Evolutionary conservation across 2,113 vertebrate species (phyloP), one percentile per base, ranked within the genome.

Genomic region (Oncorhynchus tshawytscha): DNA sequence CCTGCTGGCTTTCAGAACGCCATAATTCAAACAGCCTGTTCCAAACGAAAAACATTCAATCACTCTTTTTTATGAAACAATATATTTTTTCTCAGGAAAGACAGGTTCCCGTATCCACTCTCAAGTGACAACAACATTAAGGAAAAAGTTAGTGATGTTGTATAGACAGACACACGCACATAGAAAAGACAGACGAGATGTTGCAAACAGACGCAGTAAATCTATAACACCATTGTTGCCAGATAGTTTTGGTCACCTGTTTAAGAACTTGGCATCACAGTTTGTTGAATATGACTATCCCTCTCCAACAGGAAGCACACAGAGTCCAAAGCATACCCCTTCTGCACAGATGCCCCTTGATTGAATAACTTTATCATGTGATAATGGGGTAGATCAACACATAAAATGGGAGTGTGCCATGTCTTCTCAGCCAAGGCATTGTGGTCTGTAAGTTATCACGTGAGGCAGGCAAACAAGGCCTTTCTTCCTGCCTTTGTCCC

Each of bases 401-500:
- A 54, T 18, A 45, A 11, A 45, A 45, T 45, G 39, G 51, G 59
- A 71, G 13, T 73, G 72, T 49, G 74, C 64, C 74, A 75, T 69
- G 71, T 51, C 65, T n/a, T 68, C 74, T 72, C 67, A 65, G 73
- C 64, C 48, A 27, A 20, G 69, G 77, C 22, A 64, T 65, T 69
- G 65, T 73, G 29, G 45, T 74, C 3, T 27, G 22, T 49, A 39
- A 22, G 45, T 45, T 64, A 71, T 18, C 34, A 31, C 45, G n/a
- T 39, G 20, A 67, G 1, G 34, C 74, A 59, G 70, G 49, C 71
- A 73, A 89, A 82, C 80, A 86, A 85, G 87, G 65, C 73, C 74
- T 65, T 69, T 75, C 85, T 92, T 93, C 89, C 91, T 91, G 86
- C 31, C 67, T 91, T 92, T 92, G 90, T 91, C 73, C 77, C 16